Base-by-base conservation (phyloP, 2,113 vertebrate species). In the Apeltes quadracus region DNA sequence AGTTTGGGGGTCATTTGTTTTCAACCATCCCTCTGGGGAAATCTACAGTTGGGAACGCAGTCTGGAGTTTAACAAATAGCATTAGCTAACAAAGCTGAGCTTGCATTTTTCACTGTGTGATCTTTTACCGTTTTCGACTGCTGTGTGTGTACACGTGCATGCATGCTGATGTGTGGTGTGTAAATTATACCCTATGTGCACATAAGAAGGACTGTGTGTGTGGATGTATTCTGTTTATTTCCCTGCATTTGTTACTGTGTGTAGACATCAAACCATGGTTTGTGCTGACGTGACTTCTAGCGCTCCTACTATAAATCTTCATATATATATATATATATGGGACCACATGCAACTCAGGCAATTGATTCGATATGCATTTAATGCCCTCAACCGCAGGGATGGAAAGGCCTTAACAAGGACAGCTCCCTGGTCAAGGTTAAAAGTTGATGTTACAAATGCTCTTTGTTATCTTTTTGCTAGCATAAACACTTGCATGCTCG, bases 11-110 rank as follows among this genome's bases (percentile, higher is more conserved):
- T 69, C 79, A 76, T 83, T 67, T 82, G 68, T 87, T 83, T 84
- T 82, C 70, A 62, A 32, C 48, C 69, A 22, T 82, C 41, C 67
- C 83, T 81, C 80, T 80, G 50, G 85, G 84, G 79, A 89, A 90
- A 89, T 90, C 76, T 81, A 62, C 53, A 78, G 75, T 76, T 84
- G 59, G 69, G 27, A 54, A 85, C 69, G 12, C 27, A 63, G 66
- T 80, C 66, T 62, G 29, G 73, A 84, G 70, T 70, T 88, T 78
- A 74, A 84, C 81, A 87, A 91, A 91, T 67, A 78, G 72, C 78
- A 84, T 88, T 85, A 75, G 73, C 76, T 78, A 79, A 89, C 82
- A 92, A 80, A 78, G 88, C 79, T 88, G 87, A 92, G 72, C 68
- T 61, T 69, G 84, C 85, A 79, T 77, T 59, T 86, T 83, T 86